A percentile compares a stretch with the other conserved stretches of the same genome.
phyloP scores from a whole-genome alignment of 2,113 vertebrate genomes.

The Camelus dromedarius region DNA sequence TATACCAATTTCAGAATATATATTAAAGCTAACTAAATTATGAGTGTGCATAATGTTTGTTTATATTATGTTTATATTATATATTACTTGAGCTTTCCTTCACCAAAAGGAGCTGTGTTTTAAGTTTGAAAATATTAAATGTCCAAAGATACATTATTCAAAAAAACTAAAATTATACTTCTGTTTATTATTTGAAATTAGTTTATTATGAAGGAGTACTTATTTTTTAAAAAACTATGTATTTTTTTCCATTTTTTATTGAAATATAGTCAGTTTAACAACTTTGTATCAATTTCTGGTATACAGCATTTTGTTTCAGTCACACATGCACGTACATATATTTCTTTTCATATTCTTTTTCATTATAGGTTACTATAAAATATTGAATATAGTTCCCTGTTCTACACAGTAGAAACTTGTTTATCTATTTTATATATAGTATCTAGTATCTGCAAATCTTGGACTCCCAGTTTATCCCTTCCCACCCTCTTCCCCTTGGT shows the following conservation, averaged over 20 bases:
- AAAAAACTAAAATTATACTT: neutral
- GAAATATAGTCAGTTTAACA: too few species aligned
- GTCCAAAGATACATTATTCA: neutral
- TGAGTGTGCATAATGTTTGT: neutral
- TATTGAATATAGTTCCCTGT: too few species aligned
- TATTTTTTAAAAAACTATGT: neutral
- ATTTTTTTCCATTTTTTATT: neutral
- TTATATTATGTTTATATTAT: neutral
- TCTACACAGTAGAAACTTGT: too few species aligned
- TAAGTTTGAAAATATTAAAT: constrained; percentile 35
- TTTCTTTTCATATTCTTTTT: too few species aligned
- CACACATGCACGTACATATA: too few species aligned
- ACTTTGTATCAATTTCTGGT: too few species aligned
- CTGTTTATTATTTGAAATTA: neutral
- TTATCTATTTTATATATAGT: too few species aligned
- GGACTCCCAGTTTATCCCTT: too few species aligned
- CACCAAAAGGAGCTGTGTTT: neutral
- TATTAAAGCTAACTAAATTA: neutral
- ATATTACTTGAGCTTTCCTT: neutral
- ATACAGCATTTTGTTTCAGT: too few species aligned
- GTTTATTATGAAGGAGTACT: neutral
- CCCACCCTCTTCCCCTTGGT: too few species aligned
- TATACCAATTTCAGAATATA: neutral
- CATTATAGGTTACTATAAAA: too few species aligned
- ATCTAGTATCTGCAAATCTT: too few species aligned